phyloP scores from a whole-genome alignment of 2,888 invertebrate species.

The Trilocha varians region DNA sequence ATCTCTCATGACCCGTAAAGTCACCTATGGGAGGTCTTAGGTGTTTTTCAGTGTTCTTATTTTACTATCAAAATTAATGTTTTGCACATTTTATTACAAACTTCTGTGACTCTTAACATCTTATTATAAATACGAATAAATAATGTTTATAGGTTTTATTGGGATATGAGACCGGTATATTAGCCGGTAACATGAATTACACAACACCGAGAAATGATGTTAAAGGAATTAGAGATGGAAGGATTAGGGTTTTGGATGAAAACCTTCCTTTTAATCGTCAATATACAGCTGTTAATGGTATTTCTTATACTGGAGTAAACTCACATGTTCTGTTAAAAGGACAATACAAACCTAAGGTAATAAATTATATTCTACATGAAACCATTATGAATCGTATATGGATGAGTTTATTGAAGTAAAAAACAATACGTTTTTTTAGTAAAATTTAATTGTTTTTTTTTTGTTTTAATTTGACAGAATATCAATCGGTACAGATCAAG shows the following conservation, averaged over 20 bases:
- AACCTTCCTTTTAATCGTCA: slow-evolving; percentile 69
- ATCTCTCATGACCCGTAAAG: too few species aligned
- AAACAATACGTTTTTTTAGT: too few species aligned
- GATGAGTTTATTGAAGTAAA: too few species aligned
- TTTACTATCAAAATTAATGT: background rate
- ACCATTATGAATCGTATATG: too few species aligned
- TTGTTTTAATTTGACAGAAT: too few species aligned
- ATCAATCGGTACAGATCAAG: too few species aligned
- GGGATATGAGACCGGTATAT: slow-evolving; percentile 75
- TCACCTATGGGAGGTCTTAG: too few species aligned
- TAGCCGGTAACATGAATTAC: slow-evolving; percentile 82
- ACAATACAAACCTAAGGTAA: slow-evolving; percentile 35
- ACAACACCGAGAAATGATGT: slow-evolving; percentile 64
- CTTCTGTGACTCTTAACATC: background rate
- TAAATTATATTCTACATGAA: too few species aligned
- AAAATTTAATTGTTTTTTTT: too few species aligned
- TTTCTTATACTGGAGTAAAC: too few species aligned
- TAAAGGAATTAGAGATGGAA: slow-evolving; percentile 58
- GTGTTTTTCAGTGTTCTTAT: too few species aligned
- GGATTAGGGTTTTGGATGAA: slow-evolving; percentile 73
- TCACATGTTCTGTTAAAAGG: too few species aligned
- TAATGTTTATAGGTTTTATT: slow-evolving; percentile 59
- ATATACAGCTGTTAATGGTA: slow-evolving; percentile 37
- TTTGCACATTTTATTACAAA: background rate
- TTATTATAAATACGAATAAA: background rate